Base-by-base conservation (phyloP, 2,797 vertebrate species). In the Syngnathus rostellatus region DNA sequence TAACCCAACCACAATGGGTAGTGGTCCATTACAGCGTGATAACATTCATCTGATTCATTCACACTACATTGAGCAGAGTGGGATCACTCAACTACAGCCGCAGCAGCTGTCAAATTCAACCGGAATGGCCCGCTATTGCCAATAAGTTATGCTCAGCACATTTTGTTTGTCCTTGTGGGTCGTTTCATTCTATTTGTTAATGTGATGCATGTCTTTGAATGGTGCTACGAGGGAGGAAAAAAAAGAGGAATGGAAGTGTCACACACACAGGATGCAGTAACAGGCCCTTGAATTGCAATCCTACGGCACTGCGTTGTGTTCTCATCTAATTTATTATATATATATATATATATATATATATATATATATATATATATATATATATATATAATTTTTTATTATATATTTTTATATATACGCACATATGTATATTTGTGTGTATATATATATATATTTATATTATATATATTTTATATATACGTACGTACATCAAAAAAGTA, bases 101-200 rank as follows among this genome's bases (percentile, higher is more conserved):
- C 53, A 78, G 72, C 72, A 74, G 81, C 75, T 82, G 85, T 82
- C 76, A 73, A 46, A 78, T 73, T 74, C 64, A 65, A 67, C 71
- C 68, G 46, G 59, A 64, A 62, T 19, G 39, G 78, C 39, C 63
- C 67, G 75, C 66, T 67, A 6, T 43, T 61, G 63, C 71, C 71
- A 72, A 73, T 70, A 72, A 72, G 70, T 65, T 72, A 67, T 37
- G 66, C 69, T 72, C 68, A 1, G 19, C 72, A 60, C 39, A 64
- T 63, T 73, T 65, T 71, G 58, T 76, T 77, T 76, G 75, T 77
- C 81, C 84, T 82, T 83, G 75, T 64, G 64, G 55, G 62, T 74
- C 72, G 75, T 77, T 80, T 70, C 51, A 80, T 81, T 62, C 62
- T 72, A 62, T 77, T 73, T 72, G 54, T 69, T 7, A 43, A 62